Base-by-base conservation (phyloP, 2,113 vertebrate species). In the Desmodus rotundus region DNA sequence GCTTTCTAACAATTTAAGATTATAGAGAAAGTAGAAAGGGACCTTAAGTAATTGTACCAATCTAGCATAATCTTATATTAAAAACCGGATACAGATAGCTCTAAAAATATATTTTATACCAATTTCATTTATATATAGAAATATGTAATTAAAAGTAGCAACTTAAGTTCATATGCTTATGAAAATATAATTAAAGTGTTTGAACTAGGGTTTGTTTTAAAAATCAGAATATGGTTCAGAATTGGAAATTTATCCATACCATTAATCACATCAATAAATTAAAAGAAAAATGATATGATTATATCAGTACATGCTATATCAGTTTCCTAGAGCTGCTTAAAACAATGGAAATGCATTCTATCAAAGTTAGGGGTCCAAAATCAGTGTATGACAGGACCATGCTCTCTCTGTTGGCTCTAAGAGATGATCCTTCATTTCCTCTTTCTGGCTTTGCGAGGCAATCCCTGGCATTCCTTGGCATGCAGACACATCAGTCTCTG, bases 1-100 rank as follows among this genome's bases (percentile, higher is more conserved):
- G 2, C 83, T 94, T 84, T 68, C 33, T 87, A 87, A 83, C 15
- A 96, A n/a, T 84, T 87, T 14, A 94, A 77, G 20, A 85, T 16
- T 52, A 43, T 24, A 67, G 33, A 87, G 67, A 87, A 93, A 87
- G 50, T 22, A 15, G 28, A 36, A 80, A 43, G 43, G 45, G 16
- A 0, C 65, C 45, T 90, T 14, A 81, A 52, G 33, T 67, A 63
- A 54, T 76, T 94, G 1, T 56, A 52, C 3, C 81, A 78, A 43
- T 88, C 6, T 47, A 63, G 8, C 16, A 41, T 45, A 77, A 38
- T 4, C 17, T 96, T 54, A 36, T 89, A 89, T 74, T 14, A 65
- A 87, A 93, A 91, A 58, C 15, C 13, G 68, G 20, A 74, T 74
- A 47, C 5, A 76, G 28, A 76, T 28, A 68, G 33, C 5, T 65